Base-by-base conservation (phyloP, 2,797 vertebrate species). In the Enteromius fasciolatus region DNA sequence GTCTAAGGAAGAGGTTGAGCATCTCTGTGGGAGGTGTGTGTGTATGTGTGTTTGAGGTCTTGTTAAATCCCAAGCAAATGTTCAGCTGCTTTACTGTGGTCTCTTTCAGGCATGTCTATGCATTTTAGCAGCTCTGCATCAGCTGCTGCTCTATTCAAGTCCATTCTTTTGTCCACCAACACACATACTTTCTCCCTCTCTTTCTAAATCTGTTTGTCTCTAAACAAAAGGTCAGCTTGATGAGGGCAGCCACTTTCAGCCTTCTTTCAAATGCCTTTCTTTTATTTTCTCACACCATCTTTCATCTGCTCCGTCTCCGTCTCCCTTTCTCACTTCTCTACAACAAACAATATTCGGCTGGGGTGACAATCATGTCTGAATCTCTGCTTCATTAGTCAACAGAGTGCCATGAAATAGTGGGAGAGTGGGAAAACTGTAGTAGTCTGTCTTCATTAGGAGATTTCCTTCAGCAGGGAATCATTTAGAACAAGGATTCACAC, bases 191-290 rank as follows among this genome's bases (percentile, higher is more conserved):
- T 57, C 84, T 73, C 84, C 91, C 87, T 87, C 36, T 39, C 75
- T 73, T 61, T 91, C 88, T 91, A 92, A 93, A 93, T 93, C 90
- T 91, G 92, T 94, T 94, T 94, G 92, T 91, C 87, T 82, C 89
- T 80, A 92, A 94, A 95, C 93, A 95, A 95, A 90, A 94, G 93
- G 92, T 94, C 91, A 90, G 83, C 87, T 86, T 82, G 88, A 91
- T 89, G 90, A 93, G 84, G 92, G 90, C 90, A 88, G 87, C 79
- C 70, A 72, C 89, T 88, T 91, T 89, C 84, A 87, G 57, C 85
- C 66, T 86, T 87, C 83, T 88, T 88, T 90, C 87, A 89, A 80
- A 85, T 61, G 61, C 77, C 23, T 54, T 67, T 84, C 77, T 84
- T 83, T 87, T 82, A 54, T 86, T 86, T 86, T 63, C 82, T 84